A percentile compares a stretch with the other conserved stretches of the same genome.
Evolutionary conservation across 2,888 invertebrate species (phyloP).

Genomic region (Hypselothyrea guttata): DNA sequence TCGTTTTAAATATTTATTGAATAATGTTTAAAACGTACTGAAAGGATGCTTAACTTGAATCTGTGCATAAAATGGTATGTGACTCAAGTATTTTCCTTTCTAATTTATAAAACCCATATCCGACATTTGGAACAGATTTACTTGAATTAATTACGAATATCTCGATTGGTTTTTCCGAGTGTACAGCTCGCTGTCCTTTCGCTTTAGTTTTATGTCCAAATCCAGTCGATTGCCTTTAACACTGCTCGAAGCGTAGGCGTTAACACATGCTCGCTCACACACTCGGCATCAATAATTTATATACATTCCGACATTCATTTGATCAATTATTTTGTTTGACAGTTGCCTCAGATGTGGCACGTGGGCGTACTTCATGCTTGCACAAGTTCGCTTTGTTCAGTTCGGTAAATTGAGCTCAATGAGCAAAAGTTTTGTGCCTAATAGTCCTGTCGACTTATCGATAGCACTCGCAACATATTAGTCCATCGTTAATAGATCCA

Average conservation of each 20-base stretch:
- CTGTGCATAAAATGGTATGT: no score
- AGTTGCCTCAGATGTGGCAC: slow-evolving; percentile 12
- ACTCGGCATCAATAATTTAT: slow-evolving; percentile 55
- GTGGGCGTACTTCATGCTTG: slow-evolving; percentile 17
- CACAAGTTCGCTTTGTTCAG: slow-evolving; percentile 46
- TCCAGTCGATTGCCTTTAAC: slow-evolving; percentile 5
- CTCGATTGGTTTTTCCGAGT: no score
- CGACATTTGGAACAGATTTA: no score
- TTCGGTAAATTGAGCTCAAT: slow-evolving; percentile 8
- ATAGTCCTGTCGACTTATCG: no score
- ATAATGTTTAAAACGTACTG: no score
- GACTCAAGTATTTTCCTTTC: no score
- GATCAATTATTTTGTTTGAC: slow-evolving; percentile 63
- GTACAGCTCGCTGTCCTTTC: neutral
- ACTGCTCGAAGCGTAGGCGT: slow-evolving; percentile 18
- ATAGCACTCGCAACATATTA: no score
- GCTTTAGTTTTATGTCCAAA: neutral
- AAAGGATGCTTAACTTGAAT: no score
- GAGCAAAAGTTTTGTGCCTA: neutral
- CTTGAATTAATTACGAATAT: no score
- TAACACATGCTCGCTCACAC: slow-evolving; percentile 17
- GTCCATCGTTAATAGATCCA: no score
- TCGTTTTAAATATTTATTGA: no score
- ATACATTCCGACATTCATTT: slow-evolving; percentile 33
- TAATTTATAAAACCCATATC: no score